phyloP scores from a whole-genome alignment of 2,797 vertebrate genomes.

The Emydoidea blandingii region DNA sequence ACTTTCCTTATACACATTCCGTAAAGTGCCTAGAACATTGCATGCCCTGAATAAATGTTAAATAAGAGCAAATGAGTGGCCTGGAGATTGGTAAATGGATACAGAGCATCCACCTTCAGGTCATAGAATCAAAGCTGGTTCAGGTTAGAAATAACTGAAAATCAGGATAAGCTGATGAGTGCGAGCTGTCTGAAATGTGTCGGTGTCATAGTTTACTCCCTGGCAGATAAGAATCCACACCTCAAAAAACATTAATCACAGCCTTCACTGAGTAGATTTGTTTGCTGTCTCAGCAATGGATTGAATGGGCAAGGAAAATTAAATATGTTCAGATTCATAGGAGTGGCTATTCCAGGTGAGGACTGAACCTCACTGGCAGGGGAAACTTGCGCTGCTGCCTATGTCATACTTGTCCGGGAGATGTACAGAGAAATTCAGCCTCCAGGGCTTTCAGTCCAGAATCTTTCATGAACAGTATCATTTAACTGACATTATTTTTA shows the following conservation, averaged over 20 bases:
- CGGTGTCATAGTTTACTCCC: neutral
- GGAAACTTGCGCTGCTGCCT: neutral
- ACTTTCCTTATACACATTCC: neutral
- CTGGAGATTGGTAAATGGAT: neutral
- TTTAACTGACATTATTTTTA: neutral
- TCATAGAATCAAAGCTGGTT: neutral
- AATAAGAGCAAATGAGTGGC: neutral
- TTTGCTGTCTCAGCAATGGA: neutral
- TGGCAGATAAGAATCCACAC: too few relatives aligned
- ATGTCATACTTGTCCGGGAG: neutral
- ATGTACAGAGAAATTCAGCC: accelerated
- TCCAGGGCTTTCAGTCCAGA: neutral
- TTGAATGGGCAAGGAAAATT: neutral
- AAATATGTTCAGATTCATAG: neutral
- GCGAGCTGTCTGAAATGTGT: accelerated
- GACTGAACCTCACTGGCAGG: accelerated
- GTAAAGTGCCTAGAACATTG: accelerated
- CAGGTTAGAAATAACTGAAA: accelerated
- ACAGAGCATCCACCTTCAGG: neutral
- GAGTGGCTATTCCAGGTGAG: neutral
- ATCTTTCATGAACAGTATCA: neutral
- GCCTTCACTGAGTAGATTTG: accelerated
- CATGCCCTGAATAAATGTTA: neutral
- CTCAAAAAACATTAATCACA: neutral
- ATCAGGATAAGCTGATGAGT: neutral